These are phyloP conservation scores for Neomorphus geoffroyi DNA, from an alignment of 2,797 vertebrate genomes.

Conservation along the genomic window DNA sequence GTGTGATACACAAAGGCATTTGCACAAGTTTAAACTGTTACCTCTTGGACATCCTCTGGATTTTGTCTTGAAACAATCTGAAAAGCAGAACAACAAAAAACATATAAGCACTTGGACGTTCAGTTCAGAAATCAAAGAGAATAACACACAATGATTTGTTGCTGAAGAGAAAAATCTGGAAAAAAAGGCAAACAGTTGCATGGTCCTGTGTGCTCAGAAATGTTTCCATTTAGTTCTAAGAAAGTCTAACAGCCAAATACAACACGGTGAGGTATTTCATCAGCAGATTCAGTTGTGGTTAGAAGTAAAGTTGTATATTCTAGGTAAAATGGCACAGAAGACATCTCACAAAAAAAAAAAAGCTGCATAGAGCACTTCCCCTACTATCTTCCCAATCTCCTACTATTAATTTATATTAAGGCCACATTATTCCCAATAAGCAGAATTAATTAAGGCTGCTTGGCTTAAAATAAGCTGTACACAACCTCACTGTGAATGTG, in stretches of 20 bases:
- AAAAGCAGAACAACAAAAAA: constrained; percentile 66
- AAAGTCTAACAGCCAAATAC: not conserved
- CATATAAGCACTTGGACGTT: constrained; percentile 6
- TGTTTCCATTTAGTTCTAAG: not conserved
- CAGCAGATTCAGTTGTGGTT: not conserved
- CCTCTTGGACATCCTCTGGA: constrained; percentile 97
- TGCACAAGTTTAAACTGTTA: constrained; percentile 75
- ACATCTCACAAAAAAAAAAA: not conserved
- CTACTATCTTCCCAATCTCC: not conserved
- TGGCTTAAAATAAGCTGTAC: not conserved
- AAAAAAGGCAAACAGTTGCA: not conserved
- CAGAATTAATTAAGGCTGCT: not conserved
- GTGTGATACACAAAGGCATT: constrained; percentile 9
- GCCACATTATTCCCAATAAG: not conserved
- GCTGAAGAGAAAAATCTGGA: not conserved
- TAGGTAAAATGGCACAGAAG: not conserved
- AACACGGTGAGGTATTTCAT: not conserved
- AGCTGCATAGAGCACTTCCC: not conserved
- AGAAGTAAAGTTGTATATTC: not conserved
- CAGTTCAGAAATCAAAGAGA: not conserved
- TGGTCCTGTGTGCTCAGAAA: not conserved
- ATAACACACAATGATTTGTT: not conserved
- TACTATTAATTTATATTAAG: not conserved
- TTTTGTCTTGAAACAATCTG: constrained; percentile 96
- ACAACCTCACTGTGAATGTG: not conserved